A percentile compares a stretch with the other conserved stretches of the same genome.
Evolutionary conservation across 2,888 invertebrate species (phyloP).

Genomic region (Bugulina stolonifera): DNA sequence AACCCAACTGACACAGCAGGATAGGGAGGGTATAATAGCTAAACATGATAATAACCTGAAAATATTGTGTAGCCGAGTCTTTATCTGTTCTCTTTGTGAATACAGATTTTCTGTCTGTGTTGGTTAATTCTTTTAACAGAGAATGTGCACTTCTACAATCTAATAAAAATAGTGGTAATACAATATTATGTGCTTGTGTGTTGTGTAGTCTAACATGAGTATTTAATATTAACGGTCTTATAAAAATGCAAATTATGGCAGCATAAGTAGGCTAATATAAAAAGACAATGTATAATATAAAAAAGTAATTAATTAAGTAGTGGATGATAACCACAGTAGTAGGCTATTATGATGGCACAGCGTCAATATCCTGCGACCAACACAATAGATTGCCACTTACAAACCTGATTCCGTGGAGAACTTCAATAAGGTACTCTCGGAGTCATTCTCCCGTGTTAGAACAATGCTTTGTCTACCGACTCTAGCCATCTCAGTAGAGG

Average conservation of each 20-base stretch:
- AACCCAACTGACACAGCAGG: too few species aligned
- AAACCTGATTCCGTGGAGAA: constrained; percentile 43
- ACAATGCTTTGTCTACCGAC: background rate
- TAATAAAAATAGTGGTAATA: background rate
- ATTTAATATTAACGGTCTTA: background rate
- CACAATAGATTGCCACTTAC: too few species aligned
- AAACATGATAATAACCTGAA: constrained; percentile 66
- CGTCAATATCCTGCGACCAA: too few species aligned
- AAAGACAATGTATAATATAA: too few species aligned
- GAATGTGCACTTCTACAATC: constrained; percentile 5
- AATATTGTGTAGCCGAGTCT: constrained; percentile 96
- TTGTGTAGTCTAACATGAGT: too few species aligned
- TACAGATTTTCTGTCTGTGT: constrained; percentile 60
- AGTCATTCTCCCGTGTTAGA: constrained; percentile 32
- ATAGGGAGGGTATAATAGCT: too few species aligned
- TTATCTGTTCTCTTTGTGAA: constrained; percentile 95
- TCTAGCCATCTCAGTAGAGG: constrained; percentile 6
- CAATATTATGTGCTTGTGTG: too few species aligned
- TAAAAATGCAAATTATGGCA: too few species aligned
- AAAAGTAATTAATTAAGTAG: too few species aligned
- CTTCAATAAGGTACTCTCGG: constrained; percentile 36
- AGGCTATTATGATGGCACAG: too few species aligned
- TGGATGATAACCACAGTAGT: too few species aligned
- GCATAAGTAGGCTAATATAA: too few species aligned
- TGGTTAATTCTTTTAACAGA: constrained; percentile 62